These are phyloP conservation scores for Physella acuta DNA, from an alignment of 1,140 invertebrate species.

Conservation along the genomic window DNA sequence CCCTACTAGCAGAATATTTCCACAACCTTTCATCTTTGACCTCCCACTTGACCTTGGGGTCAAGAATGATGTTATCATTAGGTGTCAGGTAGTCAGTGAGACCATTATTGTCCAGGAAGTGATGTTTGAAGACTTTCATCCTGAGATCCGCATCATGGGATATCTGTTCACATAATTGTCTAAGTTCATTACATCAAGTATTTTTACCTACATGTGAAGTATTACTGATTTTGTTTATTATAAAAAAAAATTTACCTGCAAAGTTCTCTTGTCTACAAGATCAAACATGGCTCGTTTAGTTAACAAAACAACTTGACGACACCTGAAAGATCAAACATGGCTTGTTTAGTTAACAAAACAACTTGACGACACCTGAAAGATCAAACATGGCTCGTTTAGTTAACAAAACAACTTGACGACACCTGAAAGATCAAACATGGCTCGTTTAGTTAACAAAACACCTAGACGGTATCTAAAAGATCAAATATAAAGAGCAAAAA, in stretches of 20 bases:
- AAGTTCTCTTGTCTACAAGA: slow-evolving; percentile 66
- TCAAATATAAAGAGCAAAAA: background rate
- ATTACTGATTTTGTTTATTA: no score
- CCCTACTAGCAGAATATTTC: slow-evolving; percentile 37
- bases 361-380: slow-evolving; percentile 84
- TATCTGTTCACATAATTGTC: no score
- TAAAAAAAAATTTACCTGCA: slow-evolving; percentile 39
- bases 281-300: slow-evolving; percentile 82
- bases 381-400: slow-evolving; percentile 74
- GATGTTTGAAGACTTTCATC: slow-evolving; percentile 64
- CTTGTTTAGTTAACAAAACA: slow-evolving; percentile 75
- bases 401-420: slow-evolving; percentile 81
- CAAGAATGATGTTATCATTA: slow-evolving; percentile 31
- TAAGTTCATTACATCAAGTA: no score
- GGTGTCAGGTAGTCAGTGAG: slow-evolving; percentile 20
- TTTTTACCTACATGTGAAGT: no score
- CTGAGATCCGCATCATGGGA: slow-evolving; percentile 45
- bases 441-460: slow-evolving; percentile 75
- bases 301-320: slow-evolving; percentile 81
- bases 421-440: slow-evolving; percentile 75
- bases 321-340: slow-evolving; percentile 75
- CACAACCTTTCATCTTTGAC: slow-evolving; percentile 35
- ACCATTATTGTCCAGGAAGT: slow-evolving; percentile 64
- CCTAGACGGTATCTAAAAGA: slow-evolving; percentile 84
- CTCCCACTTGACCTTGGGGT: slow-evolving; percentile 38